Evolutionary conservation across 2,888 invertebrate species (phyloP).

Genomic region (Athalia circularis): DNA sequence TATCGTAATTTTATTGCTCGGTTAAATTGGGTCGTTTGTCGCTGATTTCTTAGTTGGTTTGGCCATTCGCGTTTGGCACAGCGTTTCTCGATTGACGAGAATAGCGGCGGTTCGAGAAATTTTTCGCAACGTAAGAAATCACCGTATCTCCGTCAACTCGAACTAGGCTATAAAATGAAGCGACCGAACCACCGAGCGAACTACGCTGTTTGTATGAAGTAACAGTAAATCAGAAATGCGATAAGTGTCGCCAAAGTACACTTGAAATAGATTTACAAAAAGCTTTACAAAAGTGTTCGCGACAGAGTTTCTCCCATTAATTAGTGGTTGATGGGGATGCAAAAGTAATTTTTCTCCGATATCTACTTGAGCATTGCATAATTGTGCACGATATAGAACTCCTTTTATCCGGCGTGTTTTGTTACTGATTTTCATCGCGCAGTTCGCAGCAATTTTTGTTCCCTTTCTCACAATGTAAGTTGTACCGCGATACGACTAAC

Average conservation of each 20-base stretch:
- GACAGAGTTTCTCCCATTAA: conserved; percentile 10
- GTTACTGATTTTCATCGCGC: no score
- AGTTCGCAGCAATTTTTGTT: no score
- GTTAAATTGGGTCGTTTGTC: conserved; percentile 22
- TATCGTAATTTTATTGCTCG: conserved; percentile 18
- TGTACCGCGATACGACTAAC: no score
- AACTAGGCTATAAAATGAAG: no score
- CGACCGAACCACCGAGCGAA: no score
- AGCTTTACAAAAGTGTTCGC: conserved; percentile 11
- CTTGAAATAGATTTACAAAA: background rate
- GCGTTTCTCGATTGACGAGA: background rate
- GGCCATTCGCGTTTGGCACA: background rate
- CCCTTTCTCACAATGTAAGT: no score
- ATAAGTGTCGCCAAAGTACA: background rate
- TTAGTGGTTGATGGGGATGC: conserved; percentile 30
- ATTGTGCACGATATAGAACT: no score
- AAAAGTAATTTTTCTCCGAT: background rate
- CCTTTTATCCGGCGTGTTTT: no score
- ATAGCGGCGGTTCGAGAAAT: no score
- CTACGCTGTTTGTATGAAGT: no score
- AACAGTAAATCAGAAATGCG: background rate
- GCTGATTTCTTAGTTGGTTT: background rate
- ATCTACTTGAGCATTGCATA: background rate
- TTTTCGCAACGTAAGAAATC: background rate
- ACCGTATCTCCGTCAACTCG: no score